Percentiles rank a stretch among this genome's conserved stretches.
Evolutionary conservation across 2,797 vertebrate genomes (phyloP).

Genomic region (Rhynchotus rufescens): DNA sequence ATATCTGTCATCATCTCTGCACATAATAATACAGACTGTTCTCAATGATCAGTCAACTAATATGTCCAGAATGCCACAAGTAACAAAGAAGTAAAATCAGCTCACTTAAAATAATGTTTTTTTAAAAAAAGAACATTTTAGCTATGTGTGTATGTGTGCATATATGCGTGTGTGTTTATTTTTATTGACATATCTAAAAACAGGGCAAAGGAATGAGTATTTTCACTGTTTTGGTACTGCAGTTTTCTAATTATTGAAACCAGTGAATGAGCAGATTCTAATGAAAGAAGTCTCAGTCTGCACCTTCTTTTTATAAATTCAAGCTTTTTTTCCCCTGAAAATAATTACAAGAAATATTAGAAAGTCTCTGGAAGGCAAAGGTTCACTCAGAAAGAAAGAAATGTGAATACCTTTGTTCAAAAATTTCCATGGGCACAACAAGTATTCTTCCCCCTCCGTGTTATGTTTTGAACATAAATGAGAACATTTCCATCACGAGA

Average conservation of each 20-base stretch:
- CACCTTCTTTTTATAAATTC: background rate
- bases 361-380: background rate
- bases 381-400: background rate
- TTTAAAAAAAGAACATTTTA: background rate
- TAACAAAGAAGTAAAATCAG: background rate
- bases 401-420: background rate
- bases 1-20: background rate
- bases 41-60: background rate
- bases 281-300: background rate
- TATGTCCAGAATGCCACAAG: background rate
- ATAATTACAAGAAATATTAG: background rate
- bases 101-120: background rate
- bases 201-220: background rate
- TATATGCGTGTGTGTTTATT: background rate
- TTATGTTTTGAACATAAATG: conserved; percentile 26
- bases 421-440: background rate
- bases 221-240: background rate
- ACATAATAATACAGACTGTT: background rate
- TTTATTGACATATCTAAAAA: background rate
- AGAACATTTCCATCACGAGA: conserved; percentile 26
- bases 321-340: background rate
- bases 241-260: background rate
- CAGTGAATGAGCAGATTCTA: background rate
- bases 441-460: background rate
- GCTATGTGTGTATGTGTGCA: background rate